phyloP scores from a whole-genome alignment of 2,888 invertebrate genomes.

The Ennomos erosarius region DNA sequence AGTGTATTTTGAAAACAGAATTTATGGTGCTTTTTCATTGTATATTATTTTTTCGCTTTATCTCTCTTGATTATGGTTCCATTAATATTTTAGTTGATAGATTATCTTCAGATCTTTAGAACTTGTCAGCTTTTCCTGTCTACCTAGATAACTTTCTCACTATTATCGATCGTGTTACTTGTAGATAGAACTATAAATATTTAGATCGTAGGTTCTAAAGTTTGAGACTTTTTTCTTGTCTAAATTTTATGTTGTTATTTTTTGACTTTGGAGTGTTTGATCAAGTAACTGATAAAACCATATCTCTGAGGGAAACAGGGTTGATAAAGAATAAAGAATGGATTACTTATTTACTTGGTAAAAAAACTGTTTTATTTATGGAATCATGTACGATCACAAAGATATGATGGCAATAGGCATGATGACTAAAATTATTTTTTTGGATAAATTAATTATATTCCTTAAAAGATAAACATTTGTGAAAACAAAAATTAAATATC shows the following conservation, averaged over 20 bases:
- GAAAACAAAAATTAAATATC: too few species aligned
- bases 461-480: too few species aligned
- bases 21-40: constrained; percentile 75
- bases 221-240: not conserved
- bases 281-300: constrained; percentile 49
- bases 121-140: constrained; percentile 43
- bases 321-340: constrained; percentile 42
- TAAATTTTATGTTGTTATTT: constrained; percentile 1
- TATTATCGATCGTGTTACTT: constrained; percentile 46
- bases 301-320: constrained; percentile 74
- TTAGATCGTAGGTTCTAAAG: constrained; percentile 9
- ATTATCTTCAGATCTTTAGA: constrained; percentile 22
- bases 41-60: constrained; percentile 40
- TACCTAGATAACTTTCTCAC: constrained; percentile 33
- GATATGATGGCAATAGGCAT: too few species aligned
- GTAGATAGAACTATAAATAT: constrained; percentile 48
- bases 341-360: not conserved
- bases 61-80: constrained; percentile 18
- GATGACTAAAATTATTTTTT: too few species aligned
- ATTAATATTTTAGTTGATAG: constrained; percentile 20
- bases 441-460: too few species aligned
- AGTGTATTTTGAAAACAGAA: constrained; percentile 62
- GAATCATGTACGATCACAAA: too few species aligned
- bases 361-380: not conserved
- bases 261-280: constrained; percentile 52